Evolutionary conservation across 1,140 invertebrate genomes (phyloP), one percentile per base, ranked within the genome.

Genomic region (Tetramorium parvispinum): DNA sequence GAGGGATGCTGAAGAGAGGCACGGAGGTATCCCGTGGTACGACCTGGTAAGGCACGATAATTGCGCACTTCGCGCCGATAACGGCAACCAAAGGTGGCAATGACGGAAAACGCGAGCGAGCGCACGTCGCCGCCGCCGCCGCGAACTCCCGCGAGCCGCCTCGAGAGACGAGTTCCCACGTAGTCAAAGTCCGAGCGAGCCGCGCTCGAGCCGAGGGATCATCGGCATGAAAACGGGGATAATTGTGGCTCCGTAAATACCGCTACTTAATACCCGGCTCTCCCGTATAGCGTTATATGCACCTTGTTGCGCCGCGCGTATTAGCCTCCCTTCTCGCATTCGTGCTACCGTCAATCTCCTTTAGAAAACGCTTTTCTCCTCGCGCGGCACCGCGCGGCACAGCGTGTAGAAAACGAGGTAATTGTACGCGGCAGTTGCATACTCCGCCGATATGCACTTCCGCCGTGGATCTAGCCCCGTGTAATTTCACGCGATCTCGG

Each of bases 241-340:
- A 93, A 93, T 93, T 93, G 89, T 82, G 85, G 91, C 78, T 88
- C 76, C 68, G 90, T 90, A 93, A 92, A 91, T 89, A 89, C 88
- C 87, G 87, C 92, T 90, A 89, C 86, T 92, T 91, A 93, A 92
- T 93, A 93, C 88, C 85, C 91, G 59, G 66, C 71, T 66, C 77
- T 83, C 59, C 24, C 21, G 49, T 85, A 90, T 61, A 79, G 59
- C 66, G 78, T 87, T 59, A 78, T 46, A 59, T 63, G 66, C 59
- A 78, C 13, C 86, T 87, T 77, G 85, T 89, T 65, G 85, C 53
- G 61, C 21, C 18, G 46, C 65, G 46, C 61, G 75, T 91, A 86
- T 88, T 85, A 81, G 86, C 73, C 59, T 46, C 85, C 78, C 65
- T 73, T 63, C 63, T 85, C 70, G 51, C 76, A 77, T 91, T 88